Conservation (phyloP, 2,888 invertebrate species). For the Deroplatys truncata region DNA sequence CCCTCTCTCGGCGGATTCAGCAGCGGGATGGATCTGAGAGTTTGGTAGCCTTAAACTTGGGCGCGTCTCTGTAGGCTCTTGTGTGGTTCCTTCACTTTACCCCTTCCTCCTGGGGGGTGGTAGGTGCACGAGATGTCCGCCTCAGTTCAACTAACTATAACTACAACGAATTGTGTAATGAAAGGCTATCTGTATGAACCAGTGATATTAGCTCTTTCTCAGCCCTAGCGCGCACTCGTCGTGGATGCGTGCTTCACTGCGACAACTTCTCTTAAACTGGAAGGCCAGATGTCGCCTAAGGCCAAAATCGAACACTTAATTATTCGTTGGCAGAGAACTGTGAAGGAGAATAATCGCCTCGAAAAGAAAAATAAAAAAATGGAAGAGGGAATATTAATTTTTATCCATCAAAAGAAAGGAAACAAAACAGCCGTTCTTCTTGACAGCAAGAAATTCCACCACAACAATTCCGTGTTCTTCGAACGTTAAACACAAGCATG, state of each 20-base stretch:
- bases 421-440: neutral
- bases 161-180: too few relatives aligned
- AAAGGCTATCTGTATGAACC: too few relatives aligned
- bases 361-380: neutral
- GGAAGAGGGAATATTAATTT: neutral
- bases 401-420: neutral
- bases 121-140: too few relatives aligned
- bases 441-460: neutral
- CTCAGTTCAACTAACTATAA: too few relatives aligned
- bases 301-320: neutral
- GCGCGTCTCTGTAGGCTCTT: too few relatives aligned
- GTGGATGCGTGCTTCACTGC: neutral
- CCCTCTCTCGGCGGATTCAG: too few relatives aligned
- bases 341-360: neutral
- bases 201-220: too few relatives aligned
- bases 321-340: neutral
- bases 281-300: neutral
- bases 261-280: neutral
- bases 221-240: too few relatives aligned
- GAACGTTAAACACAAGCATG: neutral
- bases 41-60: too few relatives aligned
- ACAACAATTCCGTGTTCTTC: neutral
- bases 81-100: too few relatives aligned
- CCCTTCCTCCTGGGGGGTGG: too few relatives aligned
- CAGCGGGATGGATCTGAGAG: too few relatives aligned